A percentile compares a stretch with the other conserved stretches of the same genome.
Conservation (phyloP, 2,888 invertebrate species). For the Ptychoptera albimana region DNA sequence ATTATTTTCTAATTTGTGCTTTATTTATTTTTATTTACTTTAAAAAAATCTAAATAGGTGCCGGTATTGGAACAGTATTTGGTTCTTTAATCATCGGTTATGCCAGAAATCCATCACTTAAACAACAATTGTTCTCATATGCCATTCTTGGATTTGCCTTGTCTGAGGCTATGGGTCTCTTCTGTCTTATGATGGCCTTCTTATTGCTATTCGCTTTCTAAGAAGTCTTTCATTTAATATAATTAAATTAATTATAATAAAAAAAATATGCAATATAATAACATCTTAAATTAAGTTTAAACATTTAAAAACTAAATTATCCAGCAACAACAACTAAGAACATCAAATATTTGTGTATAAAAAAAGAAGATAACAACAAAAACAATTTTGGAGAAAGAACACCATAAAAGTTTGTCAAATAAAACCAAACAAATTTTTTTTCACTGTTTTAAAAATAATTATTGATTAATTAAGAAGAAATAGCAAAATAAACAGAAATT, state of each 20-base stretch:
- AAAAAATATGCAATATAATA: neutral
- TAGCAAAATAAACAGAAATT: too few species aligned
- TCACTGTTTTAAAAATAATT: too few species aligned
- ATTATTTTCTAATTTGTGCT: too few species aligned
- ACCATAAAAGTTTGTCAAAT: too few species aligned
- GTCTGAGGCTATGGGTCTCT: slow-evolving; percentile 97
- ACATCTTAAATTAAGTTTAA: neutral
- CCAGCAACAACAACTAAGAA: too few species aligned
- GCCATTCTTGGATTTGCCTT: slow-evolving; percentile 96
- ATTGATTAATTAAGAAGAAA: too few species aligned
- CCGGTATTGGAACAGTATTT: slow-evolving; percentile 96
- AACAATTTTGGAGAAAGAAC: too few species aligned
- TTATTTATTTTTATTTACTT: too few species aligned
- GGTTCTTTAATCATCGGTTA: slow-evolving; percentile 93
- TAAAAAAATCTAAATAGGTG: slow-evolving; percentile 43
- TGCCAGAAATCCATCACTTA: slow-evolving; percentile 91
- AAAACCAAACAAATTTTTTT: too few species aligned
- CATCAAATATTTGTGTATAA: too few species aligned
- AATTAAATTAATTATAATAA: slow-evolving; percentile 4
- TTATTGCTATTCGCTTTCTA: slow-evolving; percentile 91
- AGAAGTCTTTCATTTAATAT: slow-evolving; percentile 18
- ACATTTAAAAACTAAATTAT: neutral
- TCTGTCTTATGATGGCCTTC: slow-evolving; percentile 98
- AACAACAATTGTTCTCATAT: slow-evolving; percentile 95
- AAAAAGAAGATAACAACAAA: too few species aligned